Evolutionary conservation across 2,113 vertebrate species (phyloP).

Genomic region (Mohoua ochrocephala): DNA sequence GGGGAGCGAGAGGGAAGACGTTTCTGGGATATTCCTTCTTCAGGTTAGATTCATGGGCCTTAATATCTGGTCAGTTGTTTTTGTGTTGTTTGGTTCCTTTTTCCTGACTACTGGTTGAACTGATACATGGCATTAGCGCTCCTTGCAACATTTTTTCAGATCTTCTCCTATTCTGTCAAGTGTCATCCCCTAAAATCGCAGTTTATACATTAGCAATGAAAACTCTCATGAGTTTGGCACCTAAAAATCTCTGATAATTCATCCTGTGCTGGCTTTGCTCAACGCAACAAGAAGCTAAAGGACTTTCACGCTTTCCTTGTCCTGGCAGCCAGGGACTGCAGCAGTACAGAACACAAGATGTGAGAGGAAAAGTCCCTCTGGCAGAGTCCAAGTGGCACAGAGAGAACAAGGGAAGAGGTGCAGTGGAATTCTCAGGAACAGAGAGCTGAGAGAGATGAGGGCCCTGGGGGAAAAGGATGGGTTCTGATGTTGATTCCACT

Average conservation of each 20-base stretch:
- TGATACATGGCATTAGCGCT: background rate
- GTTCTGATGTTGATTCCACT: background rate
- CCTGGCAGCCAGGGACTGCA: background rate
- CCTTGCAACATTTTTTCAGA: background rate
- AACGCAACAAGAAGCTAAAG: background rate
- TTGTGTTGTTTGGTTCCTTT: background rate
- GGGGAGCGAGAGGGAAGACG: background rate
- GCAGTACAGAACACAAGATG: background rate
- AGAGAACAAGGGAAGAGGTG: background rate
- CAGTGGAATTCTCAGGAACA: background rate
- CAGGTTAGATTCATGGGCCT: background rate
- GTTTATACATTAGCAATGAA: background rate
- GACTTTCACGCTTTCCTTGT: background rate
- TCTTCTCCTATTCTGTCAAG: background rate
- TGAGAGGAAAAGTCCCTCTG: background rate
- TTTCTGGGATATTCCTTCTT: background rate
- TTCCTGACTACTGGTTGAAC: background rate
- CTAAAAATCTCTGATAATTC: background rate
- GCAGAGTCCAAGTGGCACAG: background rate
- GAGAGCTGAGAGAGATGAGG: constrained; percentile 3
- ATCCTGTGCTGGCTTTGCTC: background rate
- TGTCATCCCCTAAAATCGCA: background rate
- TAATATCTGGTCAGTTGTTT: background rate
- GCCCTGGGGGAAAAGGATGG: background rate
- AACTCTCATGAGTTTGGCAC: background rate